Base-by-base conservation (phyloP, 2,888 invertebrate genomes). In the Hemicrepidius hirtus region DNA sequence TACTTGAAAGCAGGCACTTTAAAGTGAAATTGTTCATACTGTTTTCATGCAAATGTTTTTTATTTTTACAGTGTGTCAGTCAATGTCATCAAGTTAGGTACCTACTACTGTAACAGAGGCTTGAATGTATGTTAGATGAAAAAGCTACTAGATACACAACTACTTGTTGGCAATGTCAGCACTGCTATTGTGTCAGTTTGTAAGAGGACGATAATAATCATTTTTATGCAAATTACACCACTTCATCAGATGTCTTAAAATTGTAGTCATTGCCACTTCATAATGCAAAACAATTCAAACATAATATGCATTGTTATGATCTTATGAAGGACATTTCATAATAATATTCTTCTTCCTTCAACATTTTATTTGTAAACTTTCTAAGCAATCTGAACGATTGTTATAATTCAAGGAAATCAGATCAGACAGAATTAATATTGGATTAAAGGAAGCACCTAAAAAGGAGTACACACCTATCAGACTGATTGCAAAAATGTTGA, bases 201-300 rank as follows among this genome's bases (percentile, higher is more conserved):
- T n/a, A 32, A 53, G 28, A 28, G 53, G 28, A 53, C 28, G 57
- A 57, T 57, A 35, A 57, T 37, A 57, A 57, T 57, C 37, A 57
- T 37, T 57, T 57, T 57, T 57, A 57, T 57, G 57, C 57, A 57
- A 37, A 57, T 57, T 32, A 37, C 57, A 37, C 40, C 18, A 37
- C 57, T 57, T 57, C 37, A 37, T 57, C 57, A 18, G 57, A 18
- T 20, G 53, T 28, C 13, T 53, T 53, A 21, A 53, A 53, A 21
- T 53, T 28, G 57, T 37, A 37, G 57, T 57, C 37, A 37, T 57
- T 57, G 18, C 37, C 12, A 57, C 35, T 13, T 40, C 35, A 20
- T 7, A 4, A 28, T 20, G 50, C 24, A 28, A 28, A 50, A 32
- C 32, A 32, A 32, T 32, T 9, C 18, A 44, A 13, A 3, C 2